Evolutionary conservation across 2,113 vertebrate species (phyloP).

Genomic region (Hypomesus transpacificus): DNA sequence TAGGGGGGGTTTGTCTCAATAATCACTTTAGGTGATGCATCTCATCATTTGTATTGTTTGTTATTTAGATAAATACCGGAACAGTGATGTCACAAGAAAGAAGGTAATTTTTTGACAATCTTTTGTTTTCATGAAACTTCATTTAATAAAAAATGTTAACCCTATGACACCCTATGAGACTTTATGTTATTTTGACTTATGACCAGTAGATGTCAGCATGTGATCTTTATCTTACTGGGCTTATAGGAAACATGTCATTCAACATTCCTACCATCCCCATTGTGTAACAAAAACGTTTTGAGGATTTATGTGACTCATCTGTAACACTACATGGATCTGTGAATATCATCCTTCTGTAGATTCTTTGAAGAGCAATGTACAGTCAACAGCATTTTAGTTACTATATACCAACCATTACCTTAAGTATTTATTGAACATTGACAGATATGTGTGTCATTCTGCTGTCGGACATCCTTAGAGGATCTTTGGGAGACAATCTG

Average conservation of each 20-base stretch:
- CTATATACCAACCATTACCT: background rate
- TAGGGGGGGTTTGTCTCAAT: background rate
- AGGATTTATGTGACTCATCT: no score
- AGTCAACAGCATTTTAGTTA: no score
- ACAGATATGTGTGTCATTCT: no score
- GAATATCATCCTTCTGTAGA: no score
- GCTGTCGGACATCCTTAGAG: background rate
- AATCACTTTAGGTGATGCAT: background rate
- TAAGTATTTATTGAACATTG: no score
- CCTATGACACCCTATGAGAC: background rate
- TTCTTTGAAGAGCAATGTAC: no score
- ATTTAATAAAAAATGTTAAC: background rate
- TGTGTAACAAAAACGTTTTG: no score
- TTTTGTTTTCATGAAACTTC: background rate
- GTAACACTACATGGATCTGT: no score
- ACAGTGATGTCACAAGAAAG: constrained; percentile 29
- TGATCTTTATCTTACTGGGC: no score
- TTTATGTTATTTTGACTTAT: constrained; percentile 10
- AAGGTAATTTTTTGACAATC: constrained; percentile 49
- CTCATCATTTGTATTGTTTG: constrained; percentile 9
- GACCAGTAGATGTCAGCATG: constrained; percentile 22
- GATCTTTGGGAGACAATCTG: background rate
- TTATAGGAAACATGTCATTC: background rate
- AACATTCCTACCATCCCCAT: background rate
- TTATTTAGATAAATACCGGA: constrained; percentile 44